A percentile compares a stretch with the other conserved stretches of the same genome.
Conservation (phyloP, 2,888 invertebrate species). For the Melieria crassipennis region DNA sequence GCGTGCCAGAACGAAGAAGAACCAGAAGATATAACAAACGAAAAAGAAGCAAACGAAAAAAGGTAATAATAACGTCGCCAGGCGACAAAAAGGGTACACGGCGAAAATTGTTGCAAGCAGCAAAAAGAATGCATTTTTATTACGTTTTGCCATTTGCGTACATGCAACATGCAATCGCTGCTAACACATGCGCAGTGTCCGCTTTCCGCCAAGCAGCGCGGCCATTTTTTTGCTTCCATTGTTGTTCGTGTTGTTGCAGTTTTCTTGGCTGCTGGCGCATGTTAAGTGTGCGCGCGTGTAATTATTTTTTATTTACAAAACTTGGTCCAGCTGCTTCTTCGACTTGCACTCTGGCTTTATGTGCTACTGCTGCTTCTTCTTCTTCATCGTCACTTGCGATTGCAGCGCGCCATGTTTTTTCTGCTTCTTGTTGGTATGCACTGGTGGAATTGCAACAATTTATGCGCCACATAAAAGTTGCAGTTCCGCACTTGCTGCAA, state of each 20-base stretch:
- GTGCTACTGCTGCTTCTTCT: neutral
- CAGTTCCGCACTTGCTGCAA: slow-evolving; percentile 11
- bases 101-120: slow-evolving; percentile 15
- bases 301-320: slow-evolving; percentile 39
- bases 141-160: neutral
- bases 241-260: neutral
- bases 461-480: slow-evolving; percentile 30
- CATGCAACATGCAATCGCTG: neutral
- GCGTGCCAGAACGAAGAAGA: too few relatives aligned
- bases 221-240: neutral
- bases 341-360: neutral
- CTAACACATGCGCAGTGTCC: neutral
- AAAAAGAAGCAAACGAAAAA: neutral
- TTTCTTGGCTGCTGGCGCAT: neutral
- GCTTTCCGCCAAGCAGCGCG: neutral
- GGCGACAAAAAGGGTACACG: neutral
- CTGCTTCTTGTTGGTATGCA: slow-evolving; percentile 11
- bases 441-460: slow-evolving; percentile 21
- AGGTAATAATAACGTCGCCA: neutral
- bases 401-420: neutral
- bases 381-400: slow-evolving; percentile 12
- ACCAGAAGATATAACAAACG: too few relatives aligned
- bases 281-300: slow-evolving; percentile 15
- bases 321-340: slow-evolving; percentile 32
- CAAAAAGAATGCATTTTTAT: neutral